phyloP scores from a whole-genome alignment of 2,797 vertebrate species.

The Melanotaenia pygmaea region DNA sequence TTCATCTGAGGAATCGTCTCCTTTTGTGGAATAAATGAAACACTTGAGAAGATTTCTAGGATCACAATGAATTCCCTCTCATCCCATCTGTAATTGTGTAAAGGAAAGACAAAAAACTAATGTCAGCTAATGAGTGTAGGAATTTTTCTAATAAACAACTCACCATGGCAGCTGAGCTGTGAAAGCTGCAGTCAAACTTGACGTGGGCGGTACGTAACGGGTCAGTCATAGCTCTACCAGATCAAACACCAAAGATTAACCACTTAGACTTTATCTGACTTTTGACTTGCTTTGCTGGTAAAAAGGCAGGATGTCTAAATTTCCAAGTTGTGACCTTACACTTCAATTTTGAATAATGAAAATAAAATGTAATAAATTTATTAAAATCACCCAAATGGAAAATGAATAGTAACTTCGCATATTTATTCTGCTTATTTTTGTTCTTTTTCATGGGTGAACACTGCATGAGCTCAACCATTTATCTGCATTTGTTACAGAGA shows the following conservation, averaged over 20 bases:
- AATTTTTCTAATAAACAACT: constrained; percentile 25
- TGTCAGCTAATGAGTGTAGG: not conserved
- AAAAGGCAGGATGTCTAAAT: constrained; percentile 32
- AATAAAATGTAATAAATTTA: not conserved
- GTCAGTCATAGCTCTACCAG: constrained; percentile 38
- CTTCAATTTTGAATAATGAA: not conserved
- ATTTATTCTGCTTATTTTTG: constrained; percentile 32
- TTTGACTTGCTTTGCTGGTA: not conserved
- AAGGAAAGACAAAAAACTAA: not conserved
- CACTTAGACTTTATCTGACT: constrained; percentile 31
- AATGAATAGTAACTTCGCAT: not conserved
- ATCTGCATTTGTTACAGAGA: constrained; percentile 36
- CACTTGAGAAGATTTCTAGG: constrained; percentile 12
- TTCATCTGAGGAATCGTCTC: constrained; percentile 49
- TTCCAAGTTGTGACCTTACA: constrained; percentile 18
- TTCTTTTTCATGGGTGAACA: constrained; percentile 29
- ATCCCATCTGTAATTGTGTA: not conserved
- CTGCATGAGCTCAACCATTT: constrained; percentile 35
- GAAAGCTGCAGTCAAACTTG: constrained; percentile 13
- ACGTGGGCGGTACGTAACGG: constrained; percentile 33
- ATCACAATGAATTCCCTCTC: not conserved
- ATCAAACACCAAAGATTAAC: constrained; percentile 58
- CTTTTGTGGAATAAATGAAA: constrained; percentile 43
- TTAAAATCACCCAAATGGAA: not conserved
- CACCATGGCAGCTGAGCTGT: constrained; percentile 11